Percentiles rank a stretch among this genome's conserved stretches.
Evolutionary conservation across 2,113 vertebrate genomes (phyloP).

Genomic region (Astur gentilis): DNA sequence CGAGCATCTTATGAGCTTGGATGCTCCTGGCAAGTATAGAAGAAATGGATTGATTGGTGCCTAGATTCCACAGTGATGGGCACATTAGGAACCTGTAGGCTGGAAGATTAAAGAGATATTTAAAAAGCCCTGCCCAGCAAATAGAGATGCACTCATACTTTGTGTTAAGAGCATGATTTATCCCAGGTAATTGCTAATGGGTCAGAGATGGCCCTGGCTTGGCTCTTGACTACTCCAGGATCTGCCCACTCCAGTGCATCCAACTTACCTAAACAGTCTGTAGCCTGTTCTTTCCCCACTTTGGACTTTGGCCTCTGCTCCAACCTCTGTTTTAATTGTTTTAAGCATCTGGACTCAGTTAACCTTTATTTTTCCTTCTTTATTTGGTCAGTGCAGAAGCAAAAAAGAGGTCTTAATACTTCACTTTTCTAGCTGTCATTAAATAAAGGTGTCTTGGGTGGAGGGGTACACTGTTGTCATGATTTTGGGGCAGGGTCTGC

Average conservation of each 20-base stretch:
- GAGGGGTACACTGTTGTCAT: background rate
- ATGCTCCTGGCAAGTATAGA: background rate
- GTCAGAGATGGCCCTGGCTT: background rate
- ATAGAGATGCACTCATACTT: background rate
- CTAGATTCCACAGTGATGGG: background rate
- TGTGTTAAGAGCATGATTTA: background rate
- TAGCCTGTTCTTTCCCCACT: background rate
- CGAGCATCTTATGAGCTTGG: background rate
- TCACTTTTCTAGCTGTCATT: background rate
- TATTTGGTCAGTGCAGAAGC: background rate
- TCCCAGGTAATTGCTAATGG: background rate
- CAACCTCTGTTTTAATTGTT: background rate
- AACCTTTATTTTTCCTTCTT: background rate
- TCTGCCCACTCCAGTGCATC: background rate
- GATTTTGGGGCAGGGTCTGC: background rate
- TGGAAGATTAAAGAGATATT: background rate
- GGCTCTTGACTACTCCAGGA: background rate
- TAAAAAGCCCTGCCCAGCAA: background rate
- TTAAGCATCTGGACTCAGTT: background rate
- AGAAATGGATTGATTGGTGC: background rate
- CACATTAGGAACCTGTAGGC: background rate
- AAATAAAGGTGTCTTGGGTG: background rate
- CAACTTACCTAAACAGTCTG: background rate
- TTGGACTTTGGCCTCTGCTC: background rate
- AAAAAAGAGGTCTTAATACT: background rate